Conservation (phyloP, 2,888 invertebrate genomes). For the Nomada goodeniana region DNA sequence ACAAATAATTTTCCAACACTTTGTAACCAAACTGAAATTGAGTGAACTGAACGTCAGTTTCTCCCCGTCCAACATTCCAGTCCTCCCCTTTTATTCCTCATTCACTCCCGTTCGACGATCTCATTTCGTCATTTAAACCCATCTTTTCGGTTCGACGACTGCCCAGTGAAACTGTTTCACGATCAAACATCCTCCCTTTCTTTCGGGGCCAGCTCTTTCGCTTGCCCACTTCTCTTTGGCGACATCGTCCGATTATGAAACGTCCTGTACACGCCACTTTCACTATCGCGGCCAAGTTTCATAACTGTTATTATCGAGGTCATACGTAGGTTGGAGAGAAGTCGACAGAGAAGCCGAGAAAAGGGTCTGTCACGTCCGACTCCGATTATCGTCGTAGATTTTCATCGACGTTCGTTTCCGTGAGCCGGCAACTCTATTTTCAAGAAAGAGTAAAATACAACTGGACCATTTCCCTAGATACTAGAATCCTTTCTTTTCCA, state of each 20-base stretch:
- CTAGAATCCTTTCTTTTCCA: too few species aligned
- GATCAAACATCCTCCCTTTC: conserved; percentile 46
- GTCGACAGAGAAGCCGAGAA: conserved; percentile 64
- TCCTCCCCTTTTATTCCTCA: not conserved
- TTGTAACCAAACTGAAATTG: too few species aligned
- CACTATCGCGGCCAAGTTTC: conserved; percentile 84
- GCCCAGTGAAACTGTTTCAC: conserved; percentile 48
- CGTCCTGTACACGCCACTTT: conserved; percentile 81
- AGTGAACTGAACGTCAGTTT: too few species aligned
- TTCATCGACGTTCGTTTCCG: conserved; percentile 24
- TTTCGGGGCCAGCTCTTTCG: not conserved
- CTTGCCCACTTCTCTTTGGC: conserved; percentile 44
- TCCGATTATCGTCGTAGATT: conserved; percentile 28
- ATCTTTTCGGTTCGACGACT: not conserved
- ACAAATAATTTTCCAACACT: too few species aligned
- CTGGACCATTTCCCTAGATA: too few species aligned
- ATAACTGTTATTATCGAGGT: conserved; percentile 84
- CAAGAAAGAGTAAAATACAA: not conserved
- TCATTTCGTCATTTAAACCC: not conserved
- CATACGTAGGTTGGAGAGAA: conserved; percentile 78
- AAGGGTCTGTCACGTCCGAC: conserved; percentile 68
- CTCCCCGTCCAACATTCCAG: too few species aligned
- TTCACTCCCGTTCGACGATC: not conserved
- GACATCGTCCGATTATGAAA: conserved; percentile 77
- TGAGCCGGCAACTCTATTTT: conserved; percentile 1